These are phyloP conservation scores for Nothobranchius kuhntae DNA, from an alignment of 2,113 vertebrate species.

Conservation along the genomic window DNA sequence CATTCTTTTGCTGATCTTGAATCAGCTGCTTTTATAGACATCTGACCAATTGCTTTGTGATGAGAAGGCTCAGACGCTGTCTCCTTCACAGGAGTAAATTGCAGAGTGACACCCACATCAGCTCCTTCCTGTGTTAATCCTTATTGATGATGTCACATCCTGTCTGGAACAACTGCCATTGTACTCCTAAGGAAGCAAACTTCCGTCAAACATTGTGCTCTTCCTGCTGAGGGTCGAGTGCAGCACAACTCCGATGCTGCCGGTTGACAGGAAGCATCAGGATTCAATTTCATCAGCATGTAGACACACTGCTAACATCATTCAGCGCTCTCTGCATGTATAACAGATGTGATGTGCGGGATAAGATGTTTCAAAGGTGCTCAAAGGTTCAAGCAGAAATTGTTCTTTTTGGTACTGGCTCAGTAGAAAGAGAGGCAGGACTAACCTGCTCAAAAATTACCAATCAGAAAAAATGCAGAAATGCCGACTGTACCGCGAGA, in stretches of 20 bases:
- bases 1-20: background rate
- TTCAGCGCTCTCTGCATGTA: too few species aligned
- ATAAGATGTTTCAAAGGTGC: background rate
- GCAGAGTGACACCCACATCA: slow-evolving; percentile 5
- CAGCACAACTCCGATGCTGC: slow-evolving; percentile 9
- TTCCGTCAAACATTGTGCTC: slow-evolving; percentile 15
- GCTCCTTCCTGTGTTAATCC: slow-evolving; percentile 40
- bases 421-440: too few species aligned
- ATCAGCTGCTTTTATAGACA: background rate
- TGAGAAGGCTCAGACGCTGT: background rate
- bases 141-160: slow-evolving; percentile 60
- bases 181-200: slow-evolving; percentile 53
- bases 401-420: too few species aligned
- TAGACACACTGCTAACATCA: background rate
- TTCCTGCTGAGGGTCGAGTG: slow-evolving; percentile 27
- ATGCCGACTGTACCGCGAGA: too few species aligned
- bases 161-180: slow-evolving; percentile 65
- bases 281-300: background rate
- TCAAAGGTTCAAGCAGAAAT: background rate
- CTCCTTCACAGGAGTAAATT: slow-evolving; percentile 8
- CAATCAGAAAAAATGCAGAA: too few species aligned
- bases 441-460: too few species aligned
- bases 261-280: slow-evolving; percentile 27
- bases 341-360: background rate
- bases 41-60: background rate